phyloP scores from a whole-genome alignment of 2,888 invertebrate genomes.

The Catocala fraxini region DNA sequence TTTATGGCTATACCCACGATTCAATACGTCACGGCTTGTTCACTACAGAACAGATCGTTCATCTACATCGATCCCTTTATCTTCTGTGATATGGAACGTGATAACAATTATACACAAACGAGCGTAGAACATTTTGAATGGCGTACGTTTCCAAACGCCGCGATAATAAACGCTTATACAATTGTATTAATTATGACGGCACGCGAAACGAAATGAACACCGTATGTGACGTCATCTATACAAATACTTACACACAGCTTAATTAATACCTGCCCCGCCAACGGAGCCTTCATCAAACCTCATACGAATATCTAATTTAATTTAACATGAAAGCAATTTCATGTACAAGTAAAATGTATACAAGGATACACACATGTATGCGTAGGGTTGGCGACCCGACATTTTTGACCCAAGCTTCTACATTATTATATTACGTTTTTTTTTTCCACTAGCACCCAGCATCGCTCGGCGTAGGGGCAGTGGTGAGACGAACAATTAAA shows the following conservation, averaged over 20 bases:
- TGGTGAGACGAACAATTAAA: too few species aligned
- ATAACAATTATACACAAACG: conserved; percentile 4
- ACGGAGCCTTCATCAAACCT: conserved; percentile 66
- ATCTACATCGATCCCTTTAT: not conserved
- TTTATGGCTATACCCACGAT: too few species aligned
- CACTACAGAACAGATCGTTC: too few species aligned
- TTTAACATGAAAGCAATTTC: conserved; percentile 80
- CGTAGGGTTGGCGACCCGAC: not conserved
- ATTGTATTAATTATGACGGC: conserved; percentile 41
- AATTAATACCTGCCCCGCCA: conserved; percentile 61
- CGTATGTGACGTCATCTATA: conserved; percentile 50
- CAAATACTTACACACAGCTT: conserved; percentile 49
- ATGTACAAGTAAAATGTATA: conserved; percentile 73
- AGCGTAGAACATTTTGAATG: conserved; percentile 7
- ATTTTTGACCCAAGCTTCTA: too few species aligned
- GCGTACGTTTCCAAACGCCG: conserved; percentile 10
- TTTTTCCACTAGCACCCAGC: too few species aligned
- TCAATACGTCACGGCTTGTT: too few species aligned
- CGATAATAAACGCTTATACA: conserved; percentile 27
- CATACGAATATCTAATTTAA: conserved; percentile 80
- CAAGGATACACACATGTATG: conserved; percentile 35
- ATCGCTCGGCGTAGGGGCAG: too few species aligned
- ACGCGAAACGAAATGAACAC: conserved; percentile 51
- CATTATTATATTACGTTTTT: too few species aligned
- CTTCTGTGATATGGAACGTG: not conserved